Percentiles rank a stretch among this genome's conserved stretches.
phyloP scores from a whole-genome alignment of 2,888 invertebrate genomes.

The Drosophila ezoana region DNA sequence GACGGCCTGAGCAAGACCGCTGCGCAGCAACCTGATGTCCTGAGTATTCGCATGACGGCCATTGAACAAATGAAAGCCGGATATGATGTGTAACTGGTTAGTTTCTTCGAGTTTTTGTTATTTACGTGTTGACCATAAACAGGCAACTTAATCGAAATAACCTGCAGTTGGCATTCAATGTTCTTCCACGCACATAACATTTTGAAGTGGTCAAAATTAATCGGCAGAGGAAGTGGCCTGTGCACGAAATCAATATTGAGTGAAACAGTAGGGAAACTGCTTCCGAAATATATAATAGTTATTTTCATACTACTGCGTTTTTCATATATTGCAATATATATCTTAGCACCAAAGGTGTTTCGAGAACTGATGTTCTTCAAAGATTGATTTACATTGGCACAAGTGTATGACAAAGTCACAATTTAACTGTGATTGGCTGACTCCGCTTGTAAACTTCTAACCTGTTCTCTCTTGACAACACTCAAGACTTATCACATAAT shows the following conservation, averaged over 20 bases:
- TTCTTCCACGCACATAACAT: background rate
- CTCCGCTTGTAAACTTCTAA: no score
- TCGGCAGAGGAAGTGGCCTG: no score
- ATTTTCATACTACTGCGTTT: no score
- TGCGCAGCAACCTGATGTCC: conserved; percentile 24
- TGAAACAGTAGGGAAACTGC: no score
- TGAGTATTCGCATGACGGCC: conserved; percentile 33
- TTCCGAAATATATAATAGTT: background rate
- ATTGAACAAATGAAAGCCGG: conserved; percentile 5
- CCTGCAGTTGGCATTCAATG: conserved; percentile 34
- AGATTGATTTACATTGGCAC: no score
- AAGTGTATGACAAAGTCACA: no score
- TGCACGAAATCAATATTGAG: background rate
- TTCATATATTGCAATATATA: no score
- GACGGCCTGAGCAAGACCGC: background rate
- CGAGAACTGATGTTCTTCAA: no score
- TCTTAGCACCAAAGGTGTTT: no score
- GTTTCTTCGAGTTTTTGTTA: conserved; percentile 29
- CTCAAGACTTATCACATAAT: background rate
- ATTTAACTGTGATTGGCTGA: no score
- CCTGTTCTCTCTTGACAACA: background rate
- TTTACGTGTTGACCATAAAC: conserved; percentile 43
- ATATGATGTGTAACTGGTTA: background rate
- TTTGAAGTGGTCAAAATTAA: background rate
- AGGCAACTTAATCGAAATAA: conserved; percentile 42